Conservation (phyloP, 2,113 vertebrate species). For the Junco hyemalis region DNA sequence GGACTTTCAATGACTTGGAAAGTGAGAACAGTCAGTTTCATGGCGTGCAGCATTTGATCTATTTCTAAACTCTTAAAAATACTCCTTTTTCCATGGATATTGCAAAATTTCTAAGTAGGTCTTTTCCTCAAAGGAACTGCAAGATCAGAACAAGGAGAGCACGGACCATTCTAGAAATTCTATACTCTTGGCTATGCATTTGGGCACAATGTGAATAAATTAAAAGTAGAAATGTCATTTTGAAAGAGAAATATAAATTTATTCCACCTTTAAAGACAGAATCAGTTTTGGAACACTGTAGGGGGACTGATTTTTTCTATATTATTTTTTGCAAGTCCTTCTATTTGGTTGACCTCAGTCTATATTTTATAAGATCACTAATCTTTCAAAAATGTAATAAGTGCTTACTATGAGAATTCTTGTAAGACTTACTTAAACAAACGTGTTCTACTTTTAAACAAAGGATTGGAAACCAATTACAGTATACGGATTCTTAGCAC, state of each 20-base stretch:
- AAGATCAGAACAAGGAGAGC: background rate
- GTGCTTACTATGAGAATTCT: background rate
- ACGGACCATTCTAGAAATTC: background rate
- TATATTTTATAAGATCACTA: background rate
- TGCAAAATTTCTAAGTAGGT: background rate
- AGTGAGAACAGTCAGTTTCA: background rate
- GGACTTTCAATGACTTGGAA: conserved; percentile 18
- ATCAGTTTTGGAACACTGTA: background rate
- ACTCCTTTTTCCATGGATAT: background rate
- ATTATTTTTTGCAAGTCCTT: background rate
- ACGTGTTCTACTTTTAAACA: background rate
- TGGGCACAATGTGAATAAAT: background rate
- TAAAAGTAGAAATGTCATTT: background rate
- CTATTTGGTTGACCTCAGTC: background rate
- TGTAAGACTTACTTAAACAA: background rate
- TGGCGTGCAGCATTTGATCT: conserved; percentile 16
- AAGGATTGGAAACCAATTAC: background rate
- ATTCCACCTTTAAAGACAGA: background rate
- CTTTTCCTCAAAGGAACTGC: conserved; percentile 14
- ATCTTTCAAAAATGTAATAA: background rate
- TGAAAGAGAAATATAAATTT: background rate
- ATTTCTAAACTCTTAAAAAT: conserved; percentile 49
- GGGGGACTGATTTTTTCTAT: background rate
- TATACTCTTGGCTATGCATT: background rate
- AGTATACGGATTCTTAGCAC: background rate